These are phyloP conservation scores for Uria aalge DNA, from an alignment of 2,113 vertebrate species.

Conservation along the genomic window DNA sequence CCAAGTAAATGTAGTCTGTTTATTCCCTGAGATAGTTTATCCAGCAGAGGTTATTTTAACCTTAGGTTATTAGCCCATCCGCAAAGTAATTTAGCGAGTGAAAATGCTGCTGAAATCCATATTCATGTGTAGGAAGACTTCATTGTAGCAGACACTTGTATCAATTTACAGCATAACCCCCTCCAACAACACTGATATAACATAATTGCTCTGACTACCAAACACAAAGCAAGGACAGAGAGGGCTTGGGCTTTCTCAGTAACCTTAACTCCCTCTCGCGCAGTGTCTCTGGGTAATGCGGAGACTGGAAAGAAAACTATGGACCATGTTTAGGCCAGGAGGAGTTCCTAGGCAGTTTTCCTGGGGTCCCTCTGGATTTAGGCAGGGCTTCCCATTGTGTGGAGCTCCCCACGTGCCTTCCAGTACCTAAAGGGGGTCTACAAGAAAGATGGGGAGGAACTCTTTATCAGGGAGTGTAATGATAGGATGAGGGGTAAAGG, in stretches of 20 bases:
- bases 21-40: slow-evolving; percentile 49
- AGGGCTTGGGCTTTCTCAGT: not conserved
- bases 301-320: not conserved
- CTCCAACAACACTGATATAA: slow-evolving; percentile 30
- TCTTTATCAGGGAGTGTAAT: too few species aligned
- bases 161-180: slow-evolving; percentile 45
- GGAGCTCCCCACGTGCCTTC: not conserved
- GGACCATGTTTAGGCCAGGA: not conserved
- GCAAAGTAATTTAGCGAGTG: slow-evolving; percentile 49
- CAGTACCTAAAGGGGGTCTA: too few species aligned
- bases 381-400: not conserved
- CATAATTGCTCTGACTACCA: slow-evolving; percentile 58
- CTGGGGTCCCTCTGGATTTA: not conserved
- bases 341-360: not conserved
- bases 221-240: slow-evolving; percentile 38
- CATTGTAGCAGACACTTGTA: slow-evolving; percentile 59
- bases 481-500: too few species aligned
- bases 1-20: slow-evolving; percentile 19
- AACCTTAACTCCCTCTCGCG: not conserved
- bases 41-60: slow-evolving; percentile 54
- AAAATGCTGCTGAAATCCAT: slow-evolving; percentile 44
- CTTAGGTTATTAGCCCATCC: slow-evolving; percentile 59
- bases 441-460: too few species aligned
- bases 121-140: slow-evolving; percentile 53
- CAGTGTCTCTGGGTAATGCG: not conserved